Evolutionary conservation across 2,888 invertebrate genomes (phyloP), one percentile per base, ranked within the genome.

Genomic region (Chouioia cunea): DNA sequence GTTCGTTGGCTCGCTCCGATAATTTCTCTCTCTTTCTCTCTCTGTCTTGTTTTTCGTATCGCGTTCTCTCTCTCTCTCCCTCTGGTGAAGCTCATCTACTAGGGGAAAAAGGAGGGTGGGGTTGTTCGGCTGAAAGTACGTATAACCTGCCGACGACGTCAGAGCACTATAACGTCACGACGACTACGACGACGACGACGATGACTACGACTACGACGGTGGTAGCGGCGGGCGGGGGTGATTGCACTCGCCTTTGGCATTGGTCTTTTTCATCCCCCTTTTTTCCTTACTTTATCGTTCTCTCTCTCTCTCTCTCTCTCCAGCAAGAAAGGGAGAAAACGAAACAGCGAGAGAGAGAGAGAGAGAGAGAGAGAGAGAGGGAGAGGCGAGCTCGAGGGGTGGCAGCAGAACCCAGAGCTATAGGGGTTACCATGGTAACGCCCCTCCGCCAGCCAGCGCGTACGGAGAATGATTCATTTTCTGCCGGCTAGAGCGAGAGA

Each of bases 381-480:
- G 52, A 44, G 43, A 54, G 36, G 22, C 48, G 22, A n/a, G 12
- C 27, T 27, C 6, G 53, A 76, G 79, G 78, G 79, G 79, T 77
- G 74, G 76, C 76, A 78, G 75, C 78, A 79, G 78, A n/a, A n/a
- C n/a, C n/a, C n/a, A n/a, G 27, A 27, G 27, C 27, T 27, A 27
- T 77, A 78, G 81, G 82, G 77, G 82, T 85, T 82, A 76, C 83
- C 84, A 84, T 84, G 79, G 84, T 82, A 83, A 84, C 85, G 81
- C 84, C 85, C 83, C 80, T 80, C 79, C 79, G 77, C 80, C 77
- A 79, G 79, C 79, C 67, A 44, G 52, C 73, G 68, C 73, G 70
- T 78, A 79, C 77, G 75, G 75, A 27, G 27, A 78, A 78, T 77
- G 79, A 78, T 79, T 79, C 80, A 80, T 78, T 78, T 77, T 77